Conservation (phyloP, 2,797 vertebrate genomes). For the Macrochelys suwanniensis region DNA sequence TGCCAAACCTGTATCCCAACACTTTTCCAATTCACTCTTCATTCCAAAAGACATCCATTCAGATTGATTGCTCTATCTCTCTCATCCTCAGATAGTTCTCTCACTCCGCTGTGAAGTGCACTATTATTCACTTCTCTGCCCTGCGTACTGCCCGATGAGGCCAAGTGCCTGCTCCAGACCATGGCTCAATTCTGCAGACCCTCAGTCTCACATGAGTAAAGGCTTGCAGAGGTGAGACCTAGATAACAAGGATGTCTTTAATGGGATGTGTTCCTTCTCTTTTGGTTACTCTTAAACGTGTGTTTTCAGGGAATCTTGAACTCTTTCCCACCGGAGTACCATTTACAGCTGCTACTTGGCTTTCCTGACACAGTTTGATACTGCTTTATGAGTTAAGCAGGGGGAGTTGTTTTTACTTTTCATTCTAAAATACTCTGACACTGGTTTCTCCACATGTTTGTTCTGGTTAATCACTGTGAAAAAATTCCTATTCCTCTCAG, state of each 20-base stretch:
- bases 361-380: not conserved
- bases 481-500: not conserved
- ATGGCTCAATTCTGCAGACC: not conserved
- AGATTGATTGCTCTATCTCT: not conserved
- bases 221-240: not conserved
- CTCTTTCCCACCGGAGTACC: not conserved
- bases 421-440: not conserved
- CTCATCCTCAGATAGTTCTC: not conserved
- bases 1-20: not conserved
- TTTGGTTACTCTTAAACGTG: not conserved
- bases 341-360: not conserved
- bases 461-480: fast-evolving
- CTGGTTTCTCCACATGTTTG: not conserved
- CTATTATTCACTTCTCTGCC: not conserved
- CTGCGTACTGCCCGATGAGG: not conserved
- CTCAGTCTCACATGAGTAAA: not conserved
- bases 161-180: not conserved
- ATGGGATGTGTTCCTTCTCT: fast-evolving
- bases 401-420: not conserved
- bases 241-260: not conserved
- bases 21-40: not conserved
- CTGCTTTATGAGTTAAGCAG: fast-evolving
- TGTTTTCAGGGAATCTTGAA: not conserved
- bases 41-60: not conserved
- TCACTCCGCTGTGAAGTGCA: not conserved